Evolutionary conservation across 2,888 invertebrate species (phyloP).

Genomic region (Physocephala rufipes): DNA sequence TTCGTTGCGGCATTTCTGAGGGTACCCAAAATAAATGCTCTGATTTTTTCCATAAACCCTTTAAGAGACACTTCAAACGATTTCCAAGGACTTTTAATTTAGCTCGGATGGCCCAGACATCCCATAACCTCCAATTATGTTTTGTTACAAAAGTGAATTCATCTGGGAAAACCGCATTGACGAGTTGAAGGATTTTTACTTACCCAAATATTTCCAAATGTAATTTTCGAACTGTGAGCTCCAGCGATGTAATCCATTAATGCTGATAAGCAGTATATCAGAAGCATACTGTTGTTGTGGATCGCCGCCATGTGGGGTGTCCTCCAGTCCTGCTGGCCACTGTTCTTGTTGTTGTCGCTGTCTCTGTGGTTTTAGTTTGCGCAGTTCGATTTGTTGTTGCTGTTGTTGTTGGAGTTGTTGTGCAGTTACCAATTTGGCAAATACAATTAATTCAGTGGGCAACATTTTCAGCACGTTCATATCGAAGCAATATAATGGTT

Average conservation of each 20-base stretch:
- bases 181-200: slow-evolving; percentile 42
- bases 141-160: not conserved
- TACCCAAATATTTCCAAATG: slow-evolving; percentile 66
- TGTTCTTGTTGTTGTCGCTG: slow-evolving; percentile 38
- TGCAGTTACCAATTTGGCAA: slow-evolving; percentile 63
- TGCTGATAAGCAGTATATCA: slow-evolving; percentile 61
- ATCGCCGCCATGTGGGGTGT: slow-evolving; percentile 32
- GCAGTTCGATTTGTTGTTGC: too few relatives aligned
- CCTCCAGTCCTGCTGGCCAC: slow-evolving; percentile 28
- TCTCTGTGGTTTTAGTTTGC: slow-evolving; percentile 32
- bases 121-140: not conserved
- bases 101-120: not conserved
- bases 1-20: too few relatives aligned
- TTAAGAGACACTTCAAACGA: too few relatives aligned
- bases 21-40: too few relatives aligned
- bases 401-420: slow-evolving; percentile 46
- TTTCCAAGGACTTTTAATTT: too few relatives aligned
- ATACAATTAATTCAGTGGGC: slow-evolving; percentile 65
- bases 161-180: not conserved
- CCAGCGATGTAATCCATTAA: slow-evolving; percentile 65
- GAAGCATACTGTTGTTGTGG: slow-evolving; percentile 41
- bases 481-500: slow-evolving; percentile 62
- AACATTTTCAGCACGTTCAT: slow-evolving; percentile 63
- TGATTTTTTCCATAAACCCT: too few relatives aligned
- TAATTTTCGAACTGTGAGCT: slow-evolving; percentile 63